Conservation (phyloP, 1,140 invertebrate genomes). For the Mactra quadrangularis region DNA sequence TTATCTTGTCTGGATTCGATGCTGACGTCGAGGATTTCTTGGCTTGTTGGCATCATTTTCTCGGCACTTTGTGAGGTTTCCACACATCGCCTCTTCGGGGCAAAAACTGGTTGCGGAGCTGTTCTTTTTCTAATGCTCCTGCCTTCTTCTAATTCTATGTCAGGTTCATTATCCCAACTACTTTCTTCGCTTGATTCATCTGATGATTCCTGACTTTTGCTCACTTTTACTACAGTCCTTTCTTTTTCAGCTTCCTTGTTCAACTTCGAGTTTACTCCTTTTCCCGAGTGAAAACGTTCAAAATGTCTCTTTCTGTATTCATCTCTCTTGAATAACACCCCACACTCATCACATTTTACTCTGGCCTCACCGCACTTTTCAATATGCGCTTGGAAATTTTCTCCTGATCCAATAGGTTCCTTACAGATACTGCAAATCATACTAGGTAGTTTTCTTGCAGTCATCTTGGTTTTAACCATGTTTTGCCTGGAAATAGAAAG, state of each 20-base stretch:
- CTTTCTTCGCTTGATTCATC: background rate
- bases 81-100: background rate
- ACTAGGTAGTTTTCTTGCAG: background rate
- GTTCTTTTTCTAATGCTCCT: constrained; percentile 1
- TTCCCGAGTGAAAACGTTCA: background rate
- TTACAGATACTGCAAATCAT: background rate
- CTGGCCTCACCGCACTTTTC: background rate
- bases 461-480: background rate
- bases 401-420: background rate
- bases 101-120: background rate
- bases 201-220: no score
- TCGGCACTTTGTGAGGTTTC: no score
- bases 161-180: background rate
- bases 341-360: background rate
- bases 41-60: no score
- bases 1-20: no score
- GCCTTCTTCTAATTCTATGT: background rate
- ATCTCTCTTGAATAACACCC: background rate
- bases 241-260: no score
- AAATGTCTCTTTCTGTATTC: background rate
- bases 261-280: background rate
- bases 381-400: background rate
- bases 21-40: no score
- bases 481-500: no score
- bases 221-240: no score